Evolutionary conservation across 1,140 invertebrate species (phyloP), one percentile per base, ranked within the genome.

Genomic region (Oreohelix idahoensis): DNA sequence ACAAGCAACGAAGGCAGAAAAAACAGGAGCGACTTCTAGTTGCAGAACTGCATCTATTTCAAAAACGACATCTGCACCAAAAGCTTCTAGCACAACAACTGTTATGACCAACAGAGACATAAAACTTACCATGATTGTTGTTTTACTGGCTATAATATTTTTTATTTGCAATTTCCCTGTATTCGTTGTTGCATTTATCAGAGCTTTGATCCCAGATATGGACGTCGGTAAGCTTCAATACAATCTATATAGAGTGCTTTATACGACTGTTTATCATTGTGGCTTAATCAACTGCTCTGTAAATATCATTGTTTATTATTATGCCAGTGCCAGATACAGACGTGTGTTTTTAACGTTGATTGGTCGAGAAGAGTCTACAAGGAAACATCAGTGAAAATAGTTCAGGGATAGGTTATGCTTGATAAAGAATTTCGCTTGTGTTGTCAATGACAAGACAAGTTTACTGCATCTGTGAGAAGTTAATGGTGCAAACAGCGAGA

Each of bases 281-380:
- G 23, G 38, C 2, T 29, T 69, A 23, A 39, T 79, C 58, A 66
- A 66, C 36, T 42, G 53, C 0, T 2, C 13, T 10, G 58, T 79
- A 2, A 79, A 39, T 36, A 79, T 66, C 23, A 15, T 79, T n/a
- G 58, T 79, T 4, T 79, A 79, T 66, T 79, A 79, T 45, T 11
- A 17, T 36, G 51, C 23, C 26, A 79, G 77, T 53, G 26, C 51
- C 20, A 79, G 45, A 45, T 79, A 51, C 49, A 81, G 39, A 58
- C 5, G 26, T 11, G 36, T 51, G 20, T 42, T 58, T 20, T 58
- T 26, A 58, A 26, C 5, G 42, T 5, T 45, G 42, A 45, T 45
- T 45, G 5, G 42, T 45, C 5, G 5, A 45, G 15, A 45, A n/a
- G n/a, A n/a, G n/a, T n/a, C n/a, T n/a, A n/a, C n/a, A n/a, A n/a